Conservation (phyloP, 1,140 invertebrate species). For the Rhizoglyphus robini region DNA sequence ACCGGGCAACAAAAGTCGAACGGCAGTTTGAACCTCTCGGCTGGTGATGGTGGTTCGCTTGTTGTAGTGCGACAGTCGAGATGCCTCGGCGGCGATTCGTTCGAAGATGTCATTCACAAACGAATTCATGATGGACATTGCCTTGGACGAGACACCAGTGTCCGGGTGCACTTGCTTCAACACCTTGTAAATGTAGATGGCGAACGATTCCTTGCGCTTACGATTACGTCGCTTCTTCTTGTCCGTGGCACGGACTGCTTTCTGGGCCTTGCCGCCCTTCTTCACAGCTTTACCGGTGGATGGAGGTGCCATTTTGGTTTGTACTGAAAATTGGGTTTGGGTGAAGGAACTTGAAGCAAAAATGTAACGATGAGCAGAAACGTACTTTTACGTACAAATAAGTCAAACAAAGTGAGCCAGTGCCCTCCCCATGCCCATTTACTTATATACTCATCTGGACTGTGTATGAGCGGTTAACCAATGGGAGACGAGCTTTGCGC, state of each 20-base stretch:
- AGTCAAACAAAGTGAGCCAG: background rate
- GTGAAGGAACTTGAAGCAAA: too few relatives aligned
- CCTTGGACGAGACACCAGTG: too few relatives aligned
- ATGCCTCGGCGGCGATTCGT: conserved; percentile 48
- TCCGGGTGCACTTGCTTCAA: too few relatives aligned
- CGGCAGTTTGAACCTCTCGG: too few relatives aligned
- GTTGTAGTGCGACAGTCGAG: conserved; percentile 51
- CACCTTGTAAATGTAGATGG: too few relatives aligned
- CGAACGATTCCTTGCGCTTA: conserved; percentile 43
- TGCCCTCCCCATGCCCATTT: background rate
- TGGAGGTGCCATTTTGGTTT: conserved; percentile 32
- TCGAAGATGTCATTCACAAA: conserved; percentile 40
- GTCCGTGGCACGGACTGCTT: too few relatives aligned
- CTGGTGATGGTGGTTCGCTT: too few relatives aligned
- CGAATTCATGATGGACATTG: too few relatives aligned
- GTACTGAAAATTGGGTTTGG: background rate
- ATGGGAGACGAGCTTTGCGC: background rate
- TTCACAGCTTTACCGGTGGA: conserved; percentile 38
- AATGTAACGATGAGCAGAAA: too few relatives aligned
- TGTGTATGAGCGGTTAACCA: background rate
- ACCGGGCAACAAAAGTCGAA: too few relatives aligned
- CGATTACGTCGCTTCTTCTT: conserved; percentile 25
- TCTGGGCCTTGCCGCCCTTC: conserved; percentile 36
- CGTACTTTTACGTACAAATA: too few relatives aligned
- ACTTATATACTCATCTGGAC: background rate